phyloP scores from a whole-genome alignment of 1,140 invertebrate species.

The Aphis craccivora region DNA sequence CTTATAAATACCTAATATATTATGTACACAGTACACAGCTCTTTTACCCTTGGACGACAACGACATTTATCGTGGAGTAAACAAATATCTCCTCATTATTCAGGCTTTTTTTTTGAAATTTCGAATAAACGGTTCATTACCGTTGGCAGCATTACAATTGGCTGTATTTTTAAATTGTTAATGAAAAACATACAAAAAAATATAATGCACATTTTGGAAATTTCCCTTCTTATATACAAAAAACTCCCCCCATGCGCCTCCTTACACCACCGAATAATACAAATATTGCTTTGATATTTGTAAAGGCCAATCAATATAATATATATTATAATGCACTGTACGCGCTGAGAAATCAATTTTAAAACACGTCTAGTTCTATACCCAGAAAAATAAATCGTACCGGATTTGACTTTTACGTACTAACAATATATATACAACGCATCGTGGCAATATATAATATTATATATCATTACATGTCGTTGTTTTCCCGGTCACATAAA shows the following conservation, averaged over 20 bases:
- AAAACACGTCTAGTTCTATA: neutral
- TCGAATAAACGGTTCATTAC: neutral
- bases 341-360: neutral
- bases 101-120: neutral
- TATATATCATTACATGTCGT: neutral
- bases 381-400: neutral
- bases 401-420: neutral
- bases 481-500: neutral
- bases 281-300: neutral
- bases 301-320: neutral
- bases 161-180: constrained; percentile 36
- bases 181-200: neutral
- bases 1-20: neutral
- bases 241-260: neutral
- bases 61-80: neutral
- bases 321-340: neutral
- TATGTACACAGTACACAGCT: no score
- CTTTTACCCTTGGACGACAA: neutral
- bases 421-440: neutral
- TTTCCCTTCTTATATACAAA: neutral
- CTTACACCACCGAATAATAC: neutral
- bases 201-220: neutral
- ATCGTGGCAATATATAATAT: neutral
- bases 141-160: constrained; percentile 40
- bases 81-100: neutral